Percentiles rank a stretch among this genome's conserved stretches.
phyloP scores from a whole-genome alignment of 2,888 invertebrate genomes.

The Pyrochroa serraticornis region DNA sequence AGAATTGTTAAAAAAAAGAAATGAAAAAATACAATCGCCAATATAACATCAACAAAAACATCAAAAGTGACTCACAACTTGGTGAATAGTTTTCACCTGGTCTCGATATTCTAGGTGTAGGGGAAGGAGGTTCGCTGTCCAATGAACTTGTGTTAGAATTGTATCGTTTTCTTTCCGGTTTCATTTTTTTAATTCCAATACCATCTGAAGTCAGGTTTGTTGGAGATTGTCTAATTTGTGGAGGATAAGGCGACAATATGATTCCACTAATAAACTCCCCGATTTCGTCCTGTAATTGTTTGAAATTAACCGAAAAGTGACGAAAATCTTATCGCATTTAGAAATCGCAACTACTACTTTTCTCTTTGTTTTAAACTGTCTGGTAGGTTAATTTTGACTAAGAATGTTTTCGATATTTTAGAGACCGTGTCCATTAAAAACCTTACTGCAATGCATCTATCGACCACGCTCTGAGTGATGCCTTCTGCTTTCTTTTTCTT shows the following conservation, averaged over 20 bases:
- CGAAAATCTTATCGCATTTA: too few species aligned
- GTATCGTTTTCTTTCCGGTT: slow-evolving; percentile 59
- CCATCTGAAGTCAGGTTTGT: slow-evolving; percentile 46
- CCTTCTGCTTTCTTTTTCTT: slow-evolving; percentile 74
- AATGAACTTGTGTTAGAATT: slow-evolving; percentile 61
- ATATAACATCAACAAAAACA: slow-evolving; percentile 18
- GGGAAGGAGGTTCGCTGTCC: slow-evolving; percentile 61
- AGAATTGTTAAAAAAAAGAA: slow-evolving; percentile 21
- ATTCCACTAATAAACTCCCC: slow-evolving; percentile 69
- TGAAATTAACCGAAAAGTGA: not conserved
- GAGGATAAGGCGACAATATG: slow-evolving; percentile 64
- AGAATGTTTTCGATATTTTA: slow-evolving; percentile 7
- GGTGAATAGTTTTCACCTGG: slow-evolving; percentile 47
- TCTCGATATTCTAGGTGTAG: slow-evolving; percentile 57
- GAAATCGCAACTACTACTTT: too few species aligned
- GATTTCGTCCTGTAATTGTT: slow-evolving; percentile 65
- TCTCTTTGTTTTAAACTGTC: too few species aligned
- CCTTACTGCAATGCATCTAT: slow-evolving; percentile 73
- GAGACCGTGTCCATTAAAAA: not conserved
- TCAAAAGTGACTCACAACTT: slow-evolving; percentile 29
- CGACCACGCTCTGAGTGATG: slow-evolving; percentile 80
- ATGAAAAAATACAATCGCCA: not conserved
- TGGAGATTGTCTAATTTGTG: slow-evolving; percentile 59
- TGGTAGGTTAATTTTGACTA: not conserved
- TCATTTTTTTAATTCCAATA: slow-evolving; percentile 37